These are phyloP conservation scores for Xiphias gladius DNA, from an alignment of 2,113 vertebrate genomes.

Conservation along the genomic window DNA sequence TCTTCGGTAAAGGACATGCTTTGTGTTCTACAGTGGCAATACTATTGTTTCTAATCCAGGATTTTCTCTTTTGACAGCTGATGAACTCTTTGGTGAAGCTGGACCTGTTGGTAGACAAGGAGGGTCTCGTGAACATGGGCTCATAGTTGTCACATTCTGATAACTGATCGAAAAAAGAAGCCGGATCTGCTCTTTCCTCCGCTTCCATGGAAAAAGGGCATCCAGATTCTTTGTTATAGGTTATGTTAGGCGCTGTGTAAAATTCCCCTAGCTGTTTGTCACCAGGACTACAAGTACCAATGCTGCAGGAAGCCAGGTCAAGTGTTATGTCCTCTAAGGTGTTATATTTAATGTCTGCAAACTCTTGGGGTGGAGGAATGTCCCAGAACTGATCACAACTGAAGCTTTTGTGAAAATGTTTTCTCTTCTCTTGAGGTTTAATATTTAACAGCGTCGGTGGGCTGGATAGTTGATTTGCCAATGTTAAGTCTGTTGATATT, in stretches of 20 bases:
- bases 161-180: conserved; percentile 38
- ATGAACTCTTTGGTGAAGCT: conserved; percentile 73
- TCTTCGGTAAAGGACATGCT: conserved; percentile 48
- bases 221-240: conserved; percentile 19
- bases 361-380: conserved; percentile 81
- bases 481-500: conserved; percentile 52
- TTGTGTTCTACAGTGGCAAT: conserved; percentile 72
- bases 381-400: conserved; percentile 54
- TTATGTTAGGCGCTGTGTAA: background rate
- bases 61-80: conserved; percentile 62
- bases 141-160: conserved; percentile 63
- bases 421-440: conserved; percentile 56
- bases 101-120: conserved; percentile 66
- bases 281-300: conserved; percentile 46
- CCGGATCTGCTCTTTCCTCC: conserved; percentile 5
- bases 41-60: conserved; percentile 77
- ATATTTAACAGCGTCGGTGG: conserved; percentile 58
- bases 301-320: conserved; percentile 63
- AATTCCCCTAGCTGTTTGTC: background rate
- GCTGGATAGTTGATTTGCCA: conserved; percentile 54
- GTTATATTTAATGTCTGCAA: conserved; percentile 73
- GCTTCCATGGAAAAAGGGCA: conserved; percentile 26
- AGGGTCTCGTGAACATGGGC: conserved; percentile 48
- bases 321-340: conserved; percentile 71
- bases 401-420: conserved; percentile 32